Evolutionary conservation across 2,113 vertebrate species (phyloP), one percentile per base, ranked within the genome.

Genomic region (Ciconia stormi): DNA sequence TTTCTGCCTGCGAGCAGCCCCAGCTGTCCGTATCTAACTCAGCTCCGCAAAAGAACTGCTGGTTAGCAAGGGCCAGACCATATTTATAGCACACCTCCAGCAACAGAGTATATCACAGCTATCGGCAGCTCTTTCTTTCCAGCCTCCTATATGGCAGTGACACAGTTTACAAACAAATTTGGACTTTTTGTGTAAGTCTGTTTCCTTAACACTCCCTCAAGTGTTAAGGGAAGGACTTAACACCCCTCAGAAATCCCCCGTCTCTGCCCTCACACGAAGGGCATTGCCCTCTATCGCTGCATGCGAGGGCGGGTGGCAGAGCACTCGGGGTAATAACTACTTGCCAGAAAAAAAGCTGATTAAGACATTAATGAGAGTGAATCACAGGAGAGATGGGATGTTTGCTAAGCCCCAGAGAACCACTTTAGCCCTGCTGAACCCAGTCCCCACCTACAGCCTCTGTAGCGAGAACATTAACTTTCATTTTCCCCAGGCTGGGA

Each of bases 11-110:
- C 6, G 7, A 74, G 70, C 85, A 66, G 78, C 67, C 73, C 69
- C 80, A 34, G 67, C 32, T 61, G 49, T 25, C 63, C 4, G 0
- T 11, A 6, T 9, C 42, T 12, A 49, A 34, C 42, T 59, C 20
- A 1, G 34, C 52, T 62, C 74, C 70, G 30, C 23, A 26, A 56
- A 52, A 66, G 23, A n/a, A 6, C 40, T 21, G 23, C 25, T 0
- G 1, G 11, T 19, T 4, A 30, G 9, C 53, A 5, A 44, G 52
- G 67, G 9, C 20, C 69, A 59, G 90, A 1, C 6, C 0, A 0
- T 18, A 40, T n/a, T 84, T 56, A 32, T 8, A 74, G 71, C 67
- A 16, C 62, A 36, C 67, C 36, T 56, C 50, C 47, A 38, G 38
- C 6, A 4, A 6, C 9, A 18, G 47, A 34, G 30, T 18, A 23